Evolutionary conservation across 2,888 invertebrate genomes (phyloP).

Genomic region (Drosophila prostipennis): DNA sequence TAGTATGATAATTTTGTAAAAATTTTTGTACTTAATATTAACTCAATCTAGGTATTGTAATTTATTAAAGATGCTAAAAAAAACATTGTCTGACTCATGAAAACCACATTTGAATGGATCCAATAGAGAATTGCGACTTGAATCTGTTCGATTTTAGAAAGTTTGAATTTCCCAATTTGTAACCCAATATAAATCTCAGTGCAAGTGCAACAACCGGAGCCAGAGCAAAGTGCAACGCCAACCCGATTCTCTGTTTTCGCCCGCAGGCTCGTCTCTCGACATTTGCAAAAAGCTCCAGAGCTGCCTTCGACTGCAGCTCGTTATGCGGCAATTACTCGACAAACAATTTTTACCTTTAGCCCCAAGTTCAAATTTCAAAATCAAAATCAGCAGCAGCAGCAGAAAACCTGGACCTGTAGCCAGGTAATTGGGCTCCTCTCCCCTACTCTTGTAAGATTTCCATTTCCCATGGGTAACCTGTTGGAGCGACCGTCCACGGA

Average conservation of each 20-base stretch:
- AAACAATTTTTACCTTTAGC: conserved; percentile 84
- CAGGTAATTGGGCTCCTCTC: conserved; percentile 66
- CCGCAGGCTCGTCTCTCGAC: conserved; percentile 25
- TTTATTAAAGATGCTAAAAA: too few species aligned
- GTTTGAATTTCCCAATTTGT: not conserved
- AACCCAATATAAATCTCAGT: not conserved
- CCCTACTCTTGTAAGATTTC: conserved; percentile 63
- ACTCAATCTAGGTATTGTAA: too few species aligned
- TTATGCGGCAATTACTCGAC: conserved; percentile 83
- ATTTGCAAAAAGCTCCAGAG: conserved; percentile 18
- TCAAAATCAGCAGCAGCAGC: conserved; percentile 71
- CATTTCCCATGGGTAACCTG: conserved; percentile 81
- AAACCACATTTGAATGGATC: too few species aligned
- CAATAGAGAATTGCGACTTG: not conserved
- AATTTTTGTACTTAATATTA: too few species aligned
- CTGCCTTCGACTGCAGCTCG: conserved; percentile 54
- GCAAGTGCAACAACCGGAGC: conserved; percentile 30
- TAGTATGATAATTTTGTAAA: too few species aligned
- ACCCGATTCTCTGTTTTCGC: conserved; percentile 43
- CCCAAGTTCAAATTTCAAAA: conserved; percentile 84
- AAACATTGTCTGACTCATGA: too few species aligned
- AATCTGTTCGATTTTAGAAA: not conserved
- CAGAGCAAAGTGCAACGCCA: conserved; percentile 46
- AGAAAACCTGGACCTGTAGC: conserved; percentile 34
- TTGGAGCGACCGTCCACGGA: conserved; percentile 54